These are phyloP conservation scores for Albula glossodonta DNA, from an alignment of 2,113 vertebrate species.

Conservation along the genomic window DNA sequence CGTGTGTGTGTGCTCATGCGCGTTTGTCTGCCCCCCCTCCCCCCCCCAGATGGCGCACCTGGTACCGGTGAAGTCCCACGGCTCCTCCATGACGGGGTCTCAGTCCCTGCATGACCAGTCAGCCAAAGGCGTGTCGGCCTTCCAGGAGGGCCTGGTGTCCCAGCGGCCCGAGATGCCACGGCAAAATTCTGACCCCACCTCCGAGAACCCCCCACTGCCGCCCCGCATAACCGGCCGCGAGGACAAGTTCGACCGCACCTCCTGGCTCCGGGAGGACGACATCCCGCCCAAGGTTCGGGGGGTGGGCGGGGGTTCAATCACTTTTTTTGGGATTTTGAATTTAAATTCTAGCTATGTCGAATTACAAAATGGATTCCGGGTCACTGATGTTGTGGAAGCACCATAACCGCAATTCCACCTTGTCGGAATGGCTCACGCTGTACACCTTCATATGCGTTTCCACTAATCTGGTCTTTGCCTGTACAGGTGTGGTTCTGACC, in stretches of 20 bases:
- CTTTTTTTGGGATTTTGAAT: no score
- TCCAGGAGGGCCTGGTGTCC: conserved; percentile 89
- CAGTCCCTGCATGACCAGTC: conserved; percentile 96
- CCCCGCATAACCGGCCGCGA: conserved; percentile 80
- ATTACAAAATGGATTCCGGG: no score
- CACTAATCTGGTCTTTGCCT: no score
- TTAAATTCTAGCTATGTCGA: no score
- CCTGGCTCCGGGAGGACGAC: conserved; percentile 97
- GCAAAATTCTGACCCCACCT: conserved; percentile 98
- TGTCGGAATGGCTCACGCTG: no score
- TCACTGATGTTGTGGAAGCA: no score
- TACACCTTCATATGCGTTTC: no score
- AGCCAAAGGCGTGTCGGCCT: conserved; percentile 89
- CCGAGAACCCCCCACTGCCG: conserved; percentile 91
- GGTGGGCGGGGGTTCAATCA: not conserved
- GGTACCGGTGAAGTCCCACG: conserved; percentile 94
- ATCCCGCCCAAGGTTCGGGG: conserved; percentile 90
- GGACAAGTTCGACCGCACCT: conserved; percentile 93
- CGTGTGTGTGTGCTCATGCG: no score
- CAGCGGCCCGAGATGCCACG: conserved; percentile 95
- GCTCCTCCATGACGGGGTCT: conserved; percentile 89
- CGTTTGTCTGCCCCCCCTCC: not conserved
- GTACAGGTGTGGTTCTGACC: not conserved
- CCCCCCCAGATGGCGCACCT: conserved; percentile 87
- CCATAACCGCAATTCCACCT: no score